These are phyloP conservation scores for Melanerpes aurifrons DNA, from an alignment of 2,113 vertebrate genomes.

Conservation along the genomic window DNA sequence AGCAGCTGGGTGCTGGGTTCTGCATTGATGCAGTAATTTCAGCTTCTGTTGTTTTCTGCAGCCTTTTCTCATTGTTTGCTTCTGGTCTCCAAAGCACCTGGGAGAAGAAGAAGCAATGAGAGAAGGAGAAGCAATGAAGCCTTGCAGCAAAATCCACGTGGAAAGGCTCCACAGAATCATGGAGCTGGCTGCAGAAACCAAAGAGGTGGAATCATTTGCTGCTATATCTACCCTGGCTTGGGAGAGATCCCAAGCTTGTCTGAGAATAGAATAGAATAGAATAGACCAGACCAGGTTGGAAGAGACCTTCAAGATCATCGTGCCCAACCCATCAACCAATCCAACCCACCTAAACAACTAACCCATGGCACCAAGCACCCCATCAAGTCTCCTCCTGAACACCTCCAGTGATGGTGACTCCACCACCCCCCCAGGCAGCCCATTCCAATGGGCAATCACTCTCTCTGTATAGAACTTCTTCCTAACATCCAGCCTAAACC, in stretches of 20 bases:
- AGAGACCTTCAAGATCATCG: too few species aligned
- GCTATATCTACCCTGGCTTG: background rate
- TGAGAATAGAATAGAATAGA: background rate
- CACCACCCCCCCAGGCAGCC: too few species aligned
- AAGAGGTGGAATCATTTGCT: background rate
- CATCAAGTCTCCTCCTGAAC: too few species aligned
- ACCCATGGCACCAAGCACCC: too few species aligned
- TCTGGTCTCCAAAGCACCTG: background rate
- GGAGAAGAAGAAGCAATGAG: background rate
- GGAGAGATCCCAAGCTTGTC: background rate
- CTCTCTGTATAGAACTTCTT: too few species aligned
- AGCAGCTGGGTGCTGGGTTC: background rate
- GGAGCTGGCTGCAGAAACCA: background rate
- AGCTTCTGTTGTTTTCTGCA: background rate
- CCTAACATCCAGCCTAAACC: too few species aligned
- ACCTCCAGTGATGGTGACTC: too few species aligned
- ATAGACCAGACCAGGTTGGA: too few species aligned
- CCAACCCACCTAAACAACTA: too few species aligned
- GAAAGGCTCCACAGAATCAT: fast-evolving
- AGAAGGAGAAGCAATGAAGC: background rate
- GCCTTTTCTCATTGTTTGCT: fast-evolving
- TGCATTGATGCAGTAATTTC: background rate
- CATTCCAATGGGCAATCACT: too few species aligned
- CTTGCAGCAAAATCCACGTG: background rate
- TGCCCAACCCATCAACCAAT: too few species aligned